Conservation (phyloP, 2,113 vertebrate genomes). For the Mustela nigripes region DNA sequence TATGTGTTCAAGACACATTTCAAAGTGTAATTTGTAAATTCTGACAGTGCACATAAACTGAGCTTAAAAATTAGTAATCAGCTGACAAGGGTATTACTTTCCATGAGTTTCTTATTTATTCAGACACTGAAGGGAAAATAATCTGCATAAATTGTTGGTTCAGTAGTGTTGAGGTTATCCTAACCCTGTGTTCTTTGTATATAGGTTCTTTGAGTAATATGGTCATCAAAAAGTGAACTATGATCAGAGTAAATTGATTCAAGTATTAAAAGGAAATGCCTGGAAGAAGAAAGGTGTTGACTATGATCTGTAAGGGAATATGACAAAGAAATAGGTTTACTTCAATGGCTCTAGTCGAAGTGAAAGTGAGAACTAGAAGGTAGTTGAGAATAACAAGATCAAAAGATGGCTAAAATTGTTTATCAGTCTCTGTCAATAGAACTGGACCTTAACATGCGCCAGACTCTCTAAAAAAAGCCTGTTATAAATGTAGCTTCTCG, state of each 20-base stretch:
- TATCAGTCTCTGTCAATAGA: background rate
- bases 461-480: background rate
- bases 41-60: background rate
- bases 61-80: background rate
- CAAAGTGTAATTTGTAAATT: slow-evolving; percentile 27
- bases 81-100: background rate
- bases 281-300: background rate
- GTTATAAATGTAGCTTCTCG: background rate
- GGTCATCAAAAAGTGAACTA: background rate
- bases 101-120: background rate
- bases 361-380: background rate
- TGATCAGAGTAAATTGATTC: background rate
- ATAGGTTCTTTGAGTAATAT: background rate
- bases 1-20: slow-evolving; percentile 28
- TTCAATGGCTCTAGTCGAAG: background rate
- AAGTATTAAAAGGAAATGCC: background rate
- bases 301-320: background rate
- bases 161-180: background rate
- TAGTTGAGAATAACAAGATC: background rate
- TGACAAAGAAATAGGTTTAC: background rate
- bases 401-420: background rate
- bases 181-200: background rate
- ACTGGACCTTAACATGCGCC: background rate
- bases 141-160: background rate
- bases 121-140: background rate